Evolutionary conservation across 2,113 vertebrate species (phyloP).

Genomic region (Glaucomys volans): DNA sequence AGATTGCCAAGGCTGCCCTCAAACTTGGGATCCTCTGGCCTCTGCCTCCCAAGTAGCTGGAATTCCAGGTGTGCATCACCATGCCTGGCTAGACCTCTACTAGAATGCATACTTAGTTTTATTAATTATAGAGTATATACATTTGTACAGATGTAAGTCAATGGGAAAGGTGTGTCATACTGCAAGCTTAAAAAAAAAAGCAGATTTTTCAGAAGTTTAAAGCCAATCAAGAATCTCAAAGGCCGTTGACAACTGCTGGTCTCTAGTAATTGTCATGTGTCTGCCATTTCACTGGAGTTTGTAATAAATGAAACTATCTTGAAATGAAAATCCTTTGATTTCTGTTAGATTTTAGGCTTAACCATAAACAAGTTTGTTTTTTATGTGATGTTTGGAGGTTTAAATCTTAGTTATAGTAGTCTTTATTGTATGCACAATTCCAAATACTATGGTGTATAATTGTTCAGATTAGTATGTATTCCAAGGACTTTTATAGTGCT

Average conservation of each 20-base stretch:
- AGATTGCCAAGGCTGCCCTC: not conserved
- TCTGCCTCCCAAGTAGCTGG: not conserved
- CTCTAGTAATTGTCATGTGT: not conserved
- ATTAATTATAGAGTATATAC: not conserved
- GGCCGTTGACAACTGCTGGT: not conserved
- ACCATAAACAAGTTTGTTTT: not conserved
- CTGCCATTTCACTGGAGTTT: not conserved
- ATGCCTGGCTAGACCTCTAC: not conserved
- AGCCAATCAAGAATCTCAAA: not conserved
- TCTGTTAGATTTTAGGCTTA: conserved; percentile 1
- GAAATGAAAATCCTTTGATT: conserved; percentile 13
- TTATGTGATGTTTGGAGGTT: not conserved
- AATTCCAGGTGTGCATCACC: not conserved
- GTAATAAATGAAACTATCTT: not conserved
- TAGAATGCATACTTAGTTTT: conserved; percentile 1
- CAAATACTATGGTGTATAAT: not conserved
- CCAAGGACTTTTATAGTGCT: not conserved
- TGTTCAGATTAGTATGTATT: not conserved
- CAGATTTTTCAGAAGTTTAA: not conserved
- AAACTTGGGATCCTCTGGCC: not conserved
- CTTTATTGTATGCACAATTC: not conserved
- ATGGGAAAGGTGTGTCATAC: not conserved
- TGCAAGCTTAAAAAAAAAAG: no score
- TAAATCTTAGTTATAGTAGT: not conserved
- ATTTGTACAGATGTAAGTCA: not conserved